Conservation (phyloP, 2,113 vertebrate species). For the Forbesichthys papilliferus region DNA sequence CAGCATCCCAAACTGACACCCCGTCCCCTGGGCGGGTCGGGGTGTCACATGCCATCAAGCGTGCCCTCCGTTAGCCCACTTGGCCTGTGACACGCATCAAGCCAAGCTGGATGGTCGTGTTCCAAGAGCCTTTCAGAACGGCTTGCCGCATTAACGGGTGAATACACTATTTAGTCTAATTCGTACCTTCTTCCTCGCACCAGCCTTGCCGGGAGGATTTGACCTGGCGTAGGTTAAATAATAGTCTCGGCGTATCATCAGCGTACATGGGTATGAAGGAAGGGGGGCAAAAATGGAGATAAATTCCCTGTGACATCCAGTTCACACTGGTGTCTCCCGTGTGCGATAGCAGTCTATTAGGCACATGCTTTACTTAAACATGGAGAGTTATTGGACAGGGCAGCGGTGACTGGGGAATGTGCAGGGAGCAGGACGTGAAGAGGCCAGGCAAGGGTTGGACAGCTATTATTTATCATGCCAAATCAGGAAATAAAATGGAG, state of each 20-base stretch:
- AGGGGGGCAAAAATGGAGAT: constrained; percentile 56
- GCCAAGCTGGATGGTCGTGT: constrained; percentile 25
- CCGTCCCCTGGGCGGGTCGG: constrained; percentile 42
- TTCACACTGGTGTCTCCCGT: constrained; percentile 59
- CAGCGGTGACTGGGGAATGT: constrained; percentile 54
- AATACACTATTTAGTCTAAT: constrained; percentile 59
- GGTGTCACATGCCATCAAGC: constrained; percentile 43
- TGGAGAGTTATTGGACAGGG: constrained; percentile 67
- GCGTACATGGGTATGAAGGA: constrained; percentile 45
- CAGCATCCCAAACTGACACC: constrained; percentile 54
- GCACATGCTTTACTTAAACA: constrained; percentile 68
- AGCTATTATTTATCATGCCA: constrained; percentile 48
- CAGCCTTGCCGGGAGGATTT: constrained; percentile 61
- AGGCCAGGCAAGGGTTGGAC: constrained; percentile 27
- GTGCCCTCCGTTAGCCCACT: constrained; percentile 43
- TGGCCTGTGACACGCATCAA: constrained; percentile 58
- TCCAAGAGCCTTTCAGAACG: constrained; percentile 44
- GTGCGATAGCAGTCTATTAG: constrained; percentile 72
- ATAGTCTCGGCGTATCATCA: constrained; percentile 52
- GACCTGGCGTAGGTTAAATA: constrained; percentile 74
- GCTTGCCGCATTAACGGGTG: constrained; percentile 57
- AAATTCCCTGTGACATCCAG: constrained; percentile 70
- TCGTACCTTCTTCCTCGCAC: constrained; percentile 34
- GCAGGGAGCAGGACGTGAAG: constrained; percentile 40
- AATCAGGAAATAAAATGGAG: constrained; percentile 27